phyloP scores from a whole-genome alignment of 1,140 invertebrate species.

The Aphelinus atriplicis region DNA sequence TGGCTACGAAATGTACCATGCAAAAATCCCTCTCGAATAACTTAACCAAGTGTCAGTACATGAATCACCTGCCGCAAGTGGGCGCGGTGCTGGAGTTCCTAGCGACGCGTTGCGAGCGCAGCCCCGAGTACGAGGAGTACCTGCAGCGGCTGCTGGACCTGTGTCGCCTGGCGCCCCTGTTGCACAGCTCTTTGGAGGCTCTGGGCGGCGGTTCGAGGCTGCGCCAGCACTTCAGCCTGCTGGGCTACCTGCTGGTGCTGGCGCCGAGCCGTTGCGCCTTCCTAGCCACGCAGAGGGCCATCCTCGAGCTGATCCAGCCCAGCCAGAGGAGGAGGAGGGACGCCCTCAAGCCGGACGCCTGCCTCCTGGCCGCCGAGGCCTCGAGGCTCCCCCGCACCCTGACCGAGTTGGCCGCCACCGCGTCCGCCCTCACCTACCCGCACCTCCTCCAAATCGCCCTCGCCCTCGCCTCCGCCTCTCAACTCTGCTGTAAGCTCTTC shows the following conservation, averaged over 20 bases:
- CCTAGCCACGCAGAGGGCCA: neutral
- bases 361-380: slow-evolving; percentile 43
- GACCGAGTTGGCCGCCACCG: slow-evolving; percentile 40
- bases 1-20: too few relatives aligned
- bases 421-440: slow-evolving; percentile 35
- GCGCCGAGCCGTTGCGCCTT: slow-evolving; percentile 32
- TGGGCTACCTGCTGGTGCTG: slow-evolving; percentile 48
- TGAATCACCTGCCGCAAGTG: slow-evolving; percentile 48
- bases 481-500: slow-evolving; percentile 46
- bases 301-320: neutral
- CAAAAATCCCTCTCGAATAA: too few relatives aligned
- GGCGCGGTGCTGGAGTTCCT: slow-evolving; percentile 53
- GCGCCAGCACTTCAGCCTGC: slow-evolving; percentile 49
- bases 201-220: slow-evolving; percentile 35
- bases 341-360: slow-evolving; percentile 43
- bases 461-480: slow-evolving; percentile 44
- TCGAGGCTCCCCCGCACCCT: slow-evolving; percentile 48
- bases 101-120: slow-evolving; percentile 21
- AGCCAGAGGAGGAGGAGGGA: neutral
- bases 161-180: slow-evolving; percentile 40
- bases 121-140: slow-evolving; percentile 43
- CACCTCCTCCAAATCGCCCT: slow-evolving; percentile 45
- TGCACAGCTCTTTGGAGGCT: slow-evolving; percentile 48
- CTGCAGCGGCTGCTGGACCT: slow-evolving; percentile 49
- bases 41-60: slow-evolving; percentile 41